Base-by-base conservation (phyloP, 2,888 invertebrate genomes). In the Zootermopsis nevadensis region DNA sequence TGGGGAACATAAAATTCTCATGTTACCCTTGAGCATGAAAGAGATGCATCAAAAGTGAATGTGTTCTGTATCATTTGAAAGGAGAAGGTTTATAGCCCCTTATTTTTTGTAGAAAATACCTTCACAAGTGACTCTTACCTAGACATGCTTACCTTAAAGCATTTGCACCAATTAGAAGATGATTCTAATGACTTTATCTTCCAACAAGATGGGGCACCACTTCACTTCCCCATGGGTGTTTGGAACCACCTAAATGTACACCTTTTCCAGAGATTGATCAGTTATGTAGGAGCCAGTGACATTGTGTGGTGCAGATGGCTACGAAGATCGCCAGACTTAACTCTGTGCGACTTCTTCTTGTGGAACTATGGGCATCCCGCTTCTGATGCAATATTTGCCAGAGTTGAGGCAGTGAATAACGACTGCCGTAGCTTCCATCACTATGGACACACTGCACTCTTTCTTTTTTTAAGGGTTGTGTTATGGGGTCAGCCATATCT, bases 291-390 rank as follows among this genome's bases (percentile, higher is more conserved):
- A 60, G 66, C 67, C 0, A 66, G 35, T 33, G 80, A 80, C 60
- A n/a, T n/a, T n/a, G 80, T 66, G 38, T 80, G 67, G 80, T n/a
- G 67, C 60, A 66, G 80, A 67, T 67, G 7, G 80, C 80, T 38
- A 2, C 66, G 24, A 0, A 12, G n/a, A 67, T 80, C 66, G 31
- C 80, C 27, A 30, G 80, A 80, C 80, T n/a, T n/a, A 15, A 15
- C 7, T 7, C 8, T 15, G 42, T 42, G 42, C 42, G 8, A 42
- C 1, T 42, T 8, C 42, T 42, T 42, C 12, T 42, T 42, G 6
- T 42, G 3, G 42, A 6, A 15, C 38, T 38, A 38, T 42, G 42
- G 8, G 8, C 8, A 42, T 42, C 42, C 42, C 6, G 8, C 42
- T 15, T 42, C 42, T 42, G 8, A 8, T 1, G 15, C 42, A 42